Evolutionary conservation across 1,140 invertebrate genomes (phyloP).

Genomic region (Kradibia gibbosae): DNA sequence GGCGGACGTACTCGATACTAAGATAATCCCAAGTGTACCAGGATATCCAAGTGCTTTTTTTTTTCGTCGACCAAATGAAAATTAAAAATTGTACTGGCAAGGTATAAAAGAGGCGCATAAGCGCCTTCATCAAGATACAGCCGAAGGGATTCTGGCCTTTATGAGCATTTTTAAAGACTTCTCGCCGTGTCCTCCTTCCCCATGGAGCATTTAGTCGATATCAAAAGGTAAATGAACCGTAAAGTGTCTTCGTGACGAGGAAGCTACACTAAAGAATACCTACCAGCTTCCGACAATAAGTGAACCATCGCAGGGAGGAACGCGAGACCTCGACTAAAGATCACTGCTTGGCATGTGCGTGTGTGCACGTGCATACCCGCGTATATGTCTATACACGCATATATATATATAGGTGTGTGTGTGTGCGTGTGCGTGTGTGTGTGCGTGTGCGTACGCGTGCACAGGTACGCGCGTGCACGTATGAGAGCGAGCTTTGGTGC

Average conservation of each 20-base stretch:
- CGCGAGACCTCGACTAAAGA: background rate
- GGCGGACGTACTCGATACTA: background rate
- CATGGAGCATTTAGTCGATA: background rate
- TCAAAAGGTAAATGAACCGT: constrained; percentile 54
- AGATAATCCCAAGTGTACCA: constrained; percentile 5
- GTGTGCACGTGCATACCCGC: too few species aligned
- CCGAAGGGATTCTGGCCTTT: constrained; percentile 13
- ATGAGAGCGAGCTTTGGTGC: too few species aligned
- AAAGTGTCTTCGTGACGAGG: constrained; percentile 47
- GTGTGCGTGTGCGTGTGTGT: background rate
- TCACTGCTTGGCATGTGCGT: too few species aligned
- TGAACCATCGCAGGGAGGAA: background rate
- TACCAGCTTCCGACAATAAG: constrained; percentile 12
- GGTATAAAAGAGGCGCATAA: constrained; percentile 18
- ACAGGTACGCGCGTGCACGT: too few species aligned
- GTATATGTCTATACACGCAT: too few species aligned
- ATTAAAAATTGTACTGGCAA: constrained; percentile 38
- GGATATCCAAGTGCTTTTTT: constrained; percentile 8
- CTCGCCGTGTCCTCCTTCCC: background rate
- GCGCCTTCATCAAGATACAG: constrained; percentile 40
- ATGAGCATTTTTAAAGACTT: constrained; percentile 35
- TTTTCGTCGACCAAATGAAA: constrained; percentile 33
- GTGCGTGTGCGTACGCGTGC: too few species aligned
- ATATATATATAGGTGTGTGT: too few species aligned
- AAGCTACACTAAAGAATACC: background rate